Base-by-base conservation (phyloP, 2,113 vertebrate species). In the Lates calcarifer region DNA sequence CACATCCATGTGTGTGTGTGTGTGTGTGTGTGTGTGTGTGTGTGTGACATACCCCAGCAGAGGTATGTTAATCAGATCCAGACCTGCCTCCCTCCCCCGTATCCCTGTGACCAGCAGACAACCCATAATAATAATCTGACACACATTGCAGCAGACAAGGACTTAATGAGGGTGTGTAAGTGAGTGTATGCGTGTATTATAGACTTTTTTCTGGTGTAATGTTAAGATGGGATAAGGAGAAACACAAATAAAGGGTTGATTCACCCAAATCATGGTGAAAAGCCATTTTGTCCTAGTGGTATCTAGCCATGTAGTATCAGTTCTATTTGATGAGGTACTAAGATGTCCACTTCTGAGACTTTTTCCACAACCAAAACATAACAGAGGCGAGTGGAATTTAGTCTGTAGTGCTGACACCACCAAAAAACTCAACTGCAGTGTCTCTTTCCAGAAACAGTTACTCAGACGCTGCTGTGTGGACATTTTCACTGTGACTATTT, bases 11-110 rank as follows among this genome's bases (percentile, higher is more conserved):
- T 37, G 1, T n/a, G n/a, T n/a, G n/a, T n/a, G n/a, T n/a, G n/a
- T n/a, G 13, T 39, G n/a, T 41, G 7, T 29, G 45, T 56, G 24
- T 82, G 74, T 41, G 18, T 67, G 43, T 39, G 14, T 39, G 43
- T 37, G 58, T 35, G 18, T 22, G 14, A 37, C 43, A 51, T 31
- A 61, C n/a, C 49, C 43, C 20, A 47, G 43, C 22, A 14, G 56
- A 84, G 83, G 77, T 64, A 71, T 83, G 88, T 70, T 92, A 88
- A 92, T 91, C 85, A 82, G 67, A 89, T 83, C 86, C 90, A 90
- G 83, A 83, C 74, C 61, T 80, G 79, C 74, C 41, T 58, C 66
- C 76, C 79, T 41, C 39, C 60, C 17, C 28, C 56, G 41, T 6
- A 45, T 33, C 39, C 2, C 18, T 37, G 62, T 47, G 45, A 60